A percentile compares a stretch with the other conserved stretches of the same genome.
phyloP scores from a whole-genome alignment of 1,140 invertebrate genomes.

The Procambarus clarkii region DNA sequence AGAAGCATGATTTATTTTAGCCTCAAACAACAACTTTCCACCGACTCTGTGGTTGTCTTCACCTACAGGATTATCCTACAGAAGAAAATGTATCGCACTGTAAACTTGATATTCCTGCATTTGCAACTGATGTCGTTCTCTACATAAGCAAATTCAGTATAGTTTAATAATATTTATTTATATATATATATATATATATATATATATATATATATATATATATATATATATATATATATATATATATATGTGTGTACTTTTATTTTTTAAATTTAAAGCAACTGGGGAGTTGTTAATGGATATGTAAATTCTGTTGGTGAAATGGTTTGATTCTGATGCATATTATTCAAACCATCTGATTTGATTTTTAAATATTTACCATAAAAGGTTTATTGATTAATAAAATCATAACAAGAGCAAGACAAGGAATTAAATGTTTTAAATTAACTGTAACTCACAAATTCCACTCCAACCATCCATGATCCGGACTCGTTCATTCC shows the following conservation, averaged over 20 bases:
- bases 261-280: no score
- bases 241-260: no score
- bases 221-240: no score
- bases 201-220: no score
- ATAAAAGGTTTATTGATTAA: not conserved
- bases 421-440: not conserved
- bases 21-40: constrained; percentile 77
- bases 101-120: not conserved
- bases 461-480: constrained; percentile 79
- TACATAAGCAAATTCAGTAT: no score
- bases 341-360: no score
- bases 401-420: no score
- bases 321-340: no score
- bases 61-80: constrained; percentile 78
- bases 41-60: constrained; percentile 78
- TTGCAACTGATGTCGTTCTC: not conserved
- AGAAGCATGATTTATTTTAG: constrained; percentile 78
- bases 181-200: no score
- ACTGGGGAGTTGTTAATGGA: no score
- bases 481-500: constrained; percentile 74
- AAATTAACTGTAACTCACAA: constrained; percentile 76
- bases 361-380: not conserved
- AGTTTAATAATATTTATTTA: no score
- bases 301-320: no score
- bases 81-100: not conserved